Evolutionary conservation across 2,888 invertebrate genomes (phyloP).

Genomic region (Cyaniris semiargus): DNA sequence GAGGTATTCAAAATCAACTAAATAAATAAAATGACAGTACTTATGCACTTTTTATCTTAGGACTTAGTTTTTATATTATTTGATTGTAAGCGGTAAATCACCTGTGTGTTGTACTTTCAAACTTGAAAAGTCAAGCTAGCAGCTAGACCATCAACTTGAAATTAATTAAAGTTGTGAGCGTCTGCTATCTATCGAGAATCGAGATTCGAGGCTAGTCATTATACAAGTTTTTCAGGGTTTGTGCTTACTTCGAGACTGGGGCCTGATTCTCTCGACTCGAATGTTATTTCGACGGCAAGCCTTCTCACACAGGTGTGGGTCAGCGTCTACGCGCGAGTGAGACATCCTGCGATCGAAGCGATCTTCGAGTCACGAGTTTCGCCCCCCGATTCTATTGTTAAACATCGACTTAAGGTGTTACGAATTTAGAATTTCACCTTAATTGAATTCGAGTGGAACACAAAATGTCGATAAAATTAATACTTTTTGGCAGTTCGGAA

Average conservation of each 20-base stretch:
- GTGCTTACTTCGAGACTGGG: conserved; percentile 49
- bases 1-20: too few species aligned
- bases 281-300: not conserved
- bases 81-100: not conserved
- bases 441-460: conserved; percentile 51
- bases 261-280: not conserved
- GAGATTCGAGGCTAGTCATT: conserved; percentile 50
- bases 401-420: conserved; percentile 54
- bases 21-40: too few species aligned
- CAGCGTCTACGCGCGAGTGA: not conserved
- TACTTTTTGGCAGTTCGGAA: conserved; percentile 26
- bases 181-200: conserved; percentile 50
- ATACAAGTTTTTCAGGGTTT: conserved; percentile 55
- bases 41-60: too few species aligned
- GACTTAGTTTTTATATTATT: too few species aligned
- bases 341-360: not conserved
- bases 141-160: conserved; percentile 41
- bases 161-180: conserved; percentile 61
- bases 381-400: conserved; percentile 51
- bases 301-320: too few species aligned
- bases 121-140: conserved; percentile 27
- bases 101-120: conserved; percentile 21
- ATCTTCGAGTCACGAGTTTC: not conserved
- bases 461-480: conserved; percentile 25
- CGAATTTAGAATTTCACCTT: conserved; percentile 51